Percentiles rank a stretch among this genome's conserved stretches.
phyloP scores from a whole-genome alignment of 2,888 invertebrate genomes.

The Apamea monoglypha region DNA sequence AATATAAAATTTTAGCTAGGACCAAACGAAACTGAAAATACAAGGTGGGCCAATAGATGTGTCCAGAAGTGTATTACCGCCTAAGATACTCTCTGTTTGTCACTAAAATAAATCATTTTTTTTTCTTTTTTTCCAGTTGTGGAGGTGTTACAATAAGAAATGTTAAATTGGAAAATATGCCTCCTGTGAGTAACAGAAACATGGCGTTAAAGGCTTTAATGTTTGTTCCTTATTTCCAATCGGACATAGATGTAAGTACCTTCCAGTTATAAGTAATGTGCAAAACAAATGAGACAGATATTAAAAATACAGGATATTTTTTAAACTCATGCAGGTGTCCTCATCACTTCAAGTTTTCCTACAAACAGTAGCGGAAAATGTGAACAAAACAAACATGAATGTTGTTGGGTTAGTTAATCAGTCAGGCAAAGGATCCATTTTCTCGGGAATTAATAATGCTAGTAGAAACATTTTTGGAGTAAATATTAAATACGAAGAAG shows the following conservation, averaged over 20 bases:
- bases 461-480: conserved; percentile 42
- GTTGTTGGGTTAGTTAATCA: conserved; percentile 59
- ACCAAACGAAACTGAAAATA: too few species aligned
- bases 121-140: conserved; percentile 72
- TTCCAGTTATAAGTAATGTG: not conserved
- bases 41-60: too few species aligned
- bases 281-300: not conserved
- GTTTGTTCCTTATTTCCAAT: conserved; percentile 56
- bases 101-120: too few species aligned
- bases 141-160: conserved; percentile 69
- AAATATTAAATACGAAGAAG: conserved; percentile 54
- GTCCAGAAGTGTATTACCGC: too few species aligned
- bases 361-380: conserved; percentile 71
- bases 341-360: conserved; percentile 64
- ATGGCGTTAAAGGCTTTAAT: conserved; percentile 55
- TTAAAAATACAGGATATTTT: not conserved
- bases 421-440: conserved; percentile 35
- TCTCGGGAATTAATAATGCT: conserved; percentile 51
- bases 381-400: conserved; percentile 60
- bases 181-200: conserved; percentile 31
- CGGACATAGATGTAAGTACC: conserved; percentile 61
- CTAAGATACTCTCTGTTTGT: too few species aligned
- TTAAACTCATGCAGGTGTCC: conserved; percentile 43
- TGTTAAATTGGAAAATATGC: conserved; percentile 63
- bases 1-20: too few species aligned